Percentiles rank a stretch among this genome's conserved stretches.
Evolutionary conservation across 2,888 invertebrate species (phyloP).

Genomic region (Tenthredo amoena): DNA sequence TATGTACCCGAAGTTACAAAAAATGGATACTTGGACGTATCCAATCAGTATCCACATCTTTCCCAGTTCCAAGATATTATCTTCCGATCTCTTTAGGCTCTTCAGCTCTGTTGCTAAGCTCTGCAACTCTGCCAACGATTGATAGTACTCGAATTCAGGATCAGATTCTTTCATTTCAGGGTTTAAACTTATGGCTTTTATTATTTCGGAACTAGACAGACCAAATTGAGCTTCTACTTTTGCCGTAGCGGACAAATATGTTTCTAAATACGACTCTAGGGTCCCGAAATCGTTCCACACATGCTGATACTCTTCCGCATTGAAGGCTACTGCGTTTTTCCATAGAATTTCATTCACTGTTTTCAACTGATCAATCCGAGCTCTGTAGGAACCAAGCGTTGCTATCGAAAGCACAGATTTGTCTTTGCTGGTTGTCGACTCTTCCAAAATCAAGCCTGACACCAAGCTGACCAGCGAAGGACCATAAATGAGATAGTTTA

Average conservation of each 20-base stretch:
- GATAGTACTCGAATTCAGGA: conserved; percentile 18
- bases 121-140: conserved; percentile 44
- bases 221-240: conserved; percentile 35
- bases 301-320: conserved; percentile 77
- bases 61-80: conserved; percentile 63
- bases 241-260: conserved; percentile 60
- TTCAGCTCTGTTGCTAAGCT: conserved; percentile 55
- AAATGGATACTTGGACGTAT: conserved; percentile 69
- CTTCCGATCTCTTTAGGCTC: conserved; percentile 24
- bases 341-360: conserved; percentile 81
- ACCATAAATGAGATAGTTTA: conserved; percentile 55
- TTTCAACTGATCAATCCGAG: conserved; percentile 79
- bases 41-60: conserved; percentile 71
- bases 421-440: conserved; percentile 55
- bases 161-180: not conserved
- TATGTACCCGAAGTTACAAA: conserved; percentile 78
- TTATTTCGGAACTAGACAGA: conserved; percentile 34
- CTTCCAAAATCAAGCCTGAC: conserved; percentile 64
- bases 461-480: conserved; percentile 65
- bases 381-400: conserved; percentile 79
- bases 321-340: conserved; percentile 82
- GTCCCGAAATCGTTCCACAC: conserved; percentile 65
- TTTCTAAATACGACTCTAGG: conserved; percentile 60
- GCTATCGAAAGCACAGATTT: conserved; percentile 73
- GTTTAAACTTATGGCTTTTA: conserved; percentile 43